Evolutionary conservation across 1,140 invertebrate genomes (phyloP), one percentile per base, ranked within the genome.

Genomic region (Orussus abietinus): DNA sequence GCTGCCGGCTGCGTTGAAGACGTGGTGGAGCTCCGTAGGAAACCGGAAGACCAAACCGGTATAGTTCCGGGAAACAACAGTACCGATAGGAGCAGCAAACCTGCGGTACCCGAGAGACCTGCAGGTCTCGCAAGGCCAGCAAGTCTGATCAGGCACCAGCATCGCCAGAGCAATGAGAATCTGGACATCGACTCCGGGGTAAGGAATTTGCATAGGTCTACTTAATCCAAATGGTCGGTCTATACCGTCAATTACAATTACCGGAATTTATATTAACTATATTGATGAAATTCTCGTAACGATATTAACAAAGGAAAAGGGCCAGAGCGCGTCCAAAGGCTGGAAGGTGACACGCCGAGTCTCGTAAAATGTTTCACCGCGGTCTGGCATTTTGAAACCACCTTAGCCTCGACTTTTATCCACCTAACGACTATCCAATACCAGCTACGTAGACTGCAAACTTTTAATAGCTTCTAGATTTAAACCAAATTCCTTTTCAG

Each of bases 31-130:
- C 41, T 66, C 21, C 59, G 68, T n/a, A 70, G 62, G 41, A 74
- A 67, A 38, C 15, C 47, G 6, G 70, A 71, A 5, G 57, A 30
- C 7, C 65, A 35, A 25, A 66, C 28, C 44, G 36, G 45, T 10
- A 37, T 38, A 7, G 20, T 21, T 15, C 12, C 29, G 18, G 20
- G 18, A 32, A 31, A 22, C 20, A 34, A 15, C 9, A 21, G 47
- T 0, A 33, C 42, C 2, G 69, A 74, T 2, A 62, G 61, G 41
- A 62, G 60, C 14, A 67, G 72, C 57, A 86, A 85, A 65, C 84
- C 84, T 4, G 80, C 80, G 3, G 78, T 87, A 31, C 85, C 85
- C 9, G 83, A 85, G 55, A 72, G 84, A 38, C 85, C 84, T 3
- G 78, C 80, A n/a, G 78, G 77, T 19, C 66, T 86, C 22, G 51